A percentile compares a stretch with the other conserved stretches of the same genome.
These are phyloP conservation scores for Limnephilus auricula DNA, from an alignment of 2,888 invertebrate species.

Conservation along the genomic window DNA sequence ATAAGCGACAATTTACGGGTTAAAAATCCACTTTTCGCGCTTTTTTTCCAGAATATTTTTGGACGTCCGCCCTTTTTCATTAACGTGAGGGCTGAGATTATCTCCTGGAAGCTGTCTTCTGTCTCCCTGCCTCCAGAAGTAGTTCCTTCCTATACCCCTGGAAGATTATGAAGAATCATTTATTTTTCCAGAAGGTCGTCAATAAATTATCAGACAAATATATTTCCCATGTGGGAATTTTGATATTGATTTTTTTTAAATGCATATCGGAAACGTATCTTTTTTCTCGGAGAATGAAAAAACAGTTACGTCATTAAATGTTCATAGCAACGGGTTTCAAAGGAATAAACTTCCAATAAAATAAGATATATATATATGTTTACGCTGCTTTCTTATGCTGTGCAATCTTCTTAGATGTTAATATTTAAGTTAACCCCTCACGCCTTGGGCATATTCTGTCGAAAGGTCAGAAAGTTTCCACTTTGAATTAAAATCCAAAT, in stretches of 20 bases:
- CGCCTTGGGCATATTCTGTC: no score
- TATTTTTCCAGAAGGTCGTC: not conserved
- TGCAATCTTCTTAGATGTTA: no score
- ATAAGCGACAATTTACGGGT: not conserved
- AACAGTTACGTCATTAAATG: no score
- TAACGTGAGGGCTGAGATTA: constrained; percentile 23
- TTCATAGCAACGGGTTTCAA: no score
- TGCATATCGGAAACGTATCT: no score
- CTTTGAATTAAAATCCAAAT: no score
- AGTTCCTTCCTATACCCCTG: not conserved
- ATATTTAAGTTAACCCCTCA: no score
- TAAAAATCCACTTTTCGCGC: constrained; percentile 32
- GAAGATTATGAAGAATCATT: constrained; percentile 9
- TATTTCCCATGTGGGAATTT: not conserved
- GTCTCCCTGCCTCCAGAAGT: not conserved
- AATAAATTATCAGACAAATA: not conserved
- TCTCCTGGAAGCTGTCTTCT: constrained; percentile 26
- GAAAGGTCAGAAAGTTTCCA: no score
- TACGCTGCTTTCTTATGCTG: no score
- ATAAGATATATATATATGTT: no score
- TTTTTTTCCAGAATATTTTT: constrained; percentile 20
- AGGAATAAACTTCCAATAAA: no score
- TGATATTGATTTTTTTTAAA: not conserved
- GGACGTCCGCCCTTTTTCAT: constrained; percentile 29
- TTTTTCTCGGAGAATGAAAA: no score